A percentile compares a stretch with the other conserved stretches of the same genome.
These are phyloP conservation scores for Triplophysa tibetana DNA, from an alignment of 2,113 vertebrate species.

Conservation along the genomic window DNA sequence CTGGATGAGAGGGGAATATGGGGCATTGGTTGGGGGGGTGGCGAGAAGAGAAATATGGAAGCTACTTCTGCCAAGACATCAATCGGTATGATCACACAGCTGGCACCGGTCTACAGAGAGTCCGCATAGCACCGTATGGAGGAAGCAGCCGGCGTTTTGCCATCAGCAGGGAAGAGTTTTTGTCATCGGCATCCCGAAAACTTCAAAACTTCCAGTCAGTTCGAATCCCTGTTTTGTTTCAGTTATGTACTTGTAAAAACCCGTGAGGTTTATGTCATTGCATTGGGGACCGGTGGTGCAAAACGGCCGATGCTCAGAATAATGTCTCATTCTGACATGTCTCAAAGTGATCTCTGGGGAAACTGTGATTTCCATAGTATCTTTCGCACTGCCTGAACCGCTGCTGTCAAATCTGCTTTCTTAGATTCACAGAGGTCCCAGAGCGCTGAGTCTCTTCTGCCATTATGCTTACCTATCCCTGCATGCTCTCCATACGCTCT, in stretches of 20 bases:
- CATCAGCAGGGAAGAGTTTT: slow-evolving; percentile 7
- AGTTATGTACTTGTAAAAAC: neutral
- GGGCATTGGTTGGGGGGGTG: slow-evolving; percentile 10
- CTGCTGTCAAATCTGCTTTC: slow-evolving; percentile 30
- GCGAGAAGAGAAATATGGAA: slow-evolving; percentile 56
- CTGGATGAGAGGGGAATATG: slow-evolving; percentile 49
- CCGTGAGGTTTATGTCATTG: slow-evolving; percentile 16
- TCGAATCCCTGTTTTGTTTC: slow-evolving; percentile 24
- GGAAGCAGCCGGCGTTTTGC: slow-evolving; percentile 20
- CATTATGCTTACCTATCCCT: slow-evolving; percentile 28
- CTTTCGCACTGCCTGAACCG: slow-evolving; percentile 23
- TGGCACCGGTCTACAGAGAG: slow-evolving; percentile 62
- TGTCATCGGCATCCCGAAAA: slow-evolving; percentile 8
- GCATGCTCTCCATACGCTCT: slow-evolving; percentile 14
- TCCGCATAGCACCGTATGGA: slow-evolving; percentile 6
- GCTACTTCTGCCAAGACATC: slow-evolving; percentile 65
- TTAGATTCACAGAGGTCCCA: slow-evolving; percentile 28
- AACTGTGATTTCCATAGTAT: neutral
- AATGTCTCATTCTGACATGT: slow-evolving; percentile 13
- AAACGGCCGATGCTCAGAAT: slow-evolving; percentile 17
- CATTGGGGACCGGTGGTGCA: slow-evolving; percentile 9
- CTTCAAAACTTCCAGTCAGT: slow-evolving; percentile 24
- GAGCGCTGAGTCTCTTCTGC: neutral
- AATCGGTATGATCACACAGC: slow-evolving; percentile 71
- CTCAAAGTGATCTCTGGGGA: slow-evolving; percentile 25